Percentiles rank a stretch among this genome's conserved stretches.
Conservation (phyloP, 2,113 vertebrate genomes). For the Cyanocitta stelleri region DNA sequence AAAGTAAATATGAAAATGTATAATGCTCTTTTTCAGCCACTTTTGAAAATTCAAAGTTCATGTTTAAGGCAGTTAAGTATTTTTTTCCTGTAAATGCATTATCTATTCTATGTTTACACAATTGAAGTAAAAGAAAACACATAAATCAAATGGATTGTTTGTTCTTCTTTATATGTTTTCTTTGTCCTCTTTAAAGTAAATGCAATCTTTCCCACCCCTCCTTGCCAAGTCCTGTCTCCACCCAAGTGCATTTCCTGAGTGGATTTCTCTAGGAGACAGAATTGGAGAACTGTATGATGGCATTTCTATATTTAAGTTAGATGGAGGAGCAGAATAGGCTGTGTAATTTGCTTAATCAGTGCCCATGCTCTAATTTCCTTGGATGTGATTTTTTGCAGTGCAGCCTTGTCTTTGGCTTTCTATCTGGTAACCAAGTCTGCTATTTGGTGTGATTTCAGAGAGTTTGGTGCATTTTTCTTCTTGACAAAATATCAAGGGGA, state of each 20-base stretch:
- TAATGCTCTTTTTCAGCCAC: background rate
- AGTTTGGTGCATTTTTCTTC: conserved; percentile 34
- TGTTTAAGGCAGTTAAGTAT: background rate
- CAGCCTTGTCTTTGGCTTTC: conserved; percentile 13
- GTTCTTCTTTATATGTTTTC: background rate
- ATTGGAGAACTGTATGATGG: background rate
- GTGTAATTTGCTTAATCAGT: conserved; percentile 46
- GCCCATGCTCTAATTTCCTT: conserved; percentile 50
- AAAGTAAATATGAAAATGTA: background rate
- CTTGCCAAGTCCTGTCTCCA: background rate
- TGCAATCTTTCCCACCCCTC: background rate
- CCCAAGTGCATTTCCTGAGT: conserved; percentile 42
- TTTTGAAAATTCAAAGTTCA: background rate
- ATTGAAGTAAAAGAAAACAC: background rate
- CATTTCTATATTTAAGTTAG: conserved; percentile 59
- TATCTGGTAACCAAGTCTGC: conserved; percentile 24
- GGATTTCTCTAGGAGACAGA: conserved; percentile 44
- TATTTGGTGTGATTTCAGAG: conserved; percentile 35
- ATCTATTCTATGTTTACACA: background rate
- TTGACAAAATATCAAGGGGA: background rate
- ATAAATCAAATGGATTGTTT: background rate
- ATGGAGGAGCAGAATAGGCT: conserved; percentile 45
- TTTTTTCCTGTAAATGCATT: background rate
- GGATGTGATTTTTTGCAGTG: conserved; percentile 52
- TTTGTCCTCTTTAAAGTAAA: background rate